Conservation (phyloP, 2,113 vertebrate species). For the Oncorhynchus keta region DNA sequence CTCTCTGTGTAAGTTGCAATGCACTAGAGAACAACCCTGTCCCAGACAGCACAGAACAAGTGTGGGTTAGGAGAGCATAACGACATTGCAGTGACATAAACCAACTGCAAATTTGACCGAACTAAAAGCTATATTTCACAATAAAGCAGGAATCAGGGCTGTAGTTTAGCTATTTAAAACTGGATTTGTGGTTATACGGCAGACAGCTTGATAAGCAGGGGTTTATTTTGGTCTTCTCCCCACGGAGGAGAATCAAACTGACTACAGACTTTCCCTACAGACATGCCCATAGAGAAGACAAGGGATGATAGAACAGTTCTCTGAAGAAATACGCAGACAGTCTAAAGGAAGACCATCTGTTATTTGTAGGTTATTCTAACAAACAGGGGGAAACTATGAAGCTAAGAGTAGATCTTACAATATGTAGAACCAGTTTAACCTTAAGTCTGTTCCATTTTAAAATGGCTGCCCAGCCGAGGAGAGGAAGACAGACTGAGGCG, state of each 20-base stretch:
- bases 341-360: too few species aligned
- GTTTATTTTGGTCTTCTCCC: background rate
- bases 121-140: background rate
- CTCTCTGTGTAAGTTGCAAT: conserved; percentile 36
- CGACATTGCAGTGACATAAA: background rate
- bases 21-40: background rate
- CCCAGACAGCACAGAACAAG: background rate
- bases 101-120: background rate
- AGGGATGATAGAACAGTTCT: too few species aligned
- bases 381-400: too few species aligned
- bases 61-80: background rate
- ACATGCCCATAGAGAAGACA: too few species aligned
- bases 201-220: background rate
- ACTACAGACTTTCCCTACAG: background rate
- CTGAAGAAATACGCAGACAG: too few species aligned
- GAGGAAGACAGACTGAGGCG: background rate
- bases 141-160: background rate
- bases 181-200: background rate
- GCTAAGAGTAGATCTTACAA: background rate
- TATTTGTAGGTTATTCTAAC: too few species aligned
- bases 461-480: background rate
- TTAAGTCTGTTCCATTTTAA: background rate
- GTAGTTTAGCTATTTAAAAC: too few species aligned
- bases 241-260: background rate
- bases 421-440: background rate